A percentile compares a stretch with the other conserved stretches of the same genome.
Conservation (phyloP, 2,888 invertebrate species). For the Cephus pulcher region DNA sequence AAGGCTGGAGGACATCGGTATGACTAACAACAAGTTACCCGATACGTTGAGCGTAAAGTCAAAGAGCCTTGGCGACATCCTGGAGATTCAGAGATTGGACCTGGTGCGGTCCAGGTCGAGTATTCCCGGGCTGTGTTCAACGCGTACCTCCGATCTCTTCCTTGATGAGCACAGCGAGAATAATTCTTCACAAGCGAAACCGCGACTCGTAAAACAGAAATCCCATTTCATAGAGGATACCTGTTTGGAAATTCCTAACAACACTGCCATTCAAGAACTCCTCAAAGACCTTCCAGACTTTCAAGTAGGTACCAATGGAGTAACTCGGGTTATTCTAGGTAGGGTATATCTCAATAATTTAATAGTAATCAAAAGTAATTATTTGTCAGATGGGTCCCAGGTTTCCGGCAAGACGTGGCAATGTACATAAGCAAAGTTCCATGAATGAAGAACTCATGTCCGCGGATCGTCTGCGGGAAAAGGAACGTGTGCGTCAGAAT, state of each 20-base stretch:
- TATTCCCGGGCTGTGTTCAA: conserved; percentile 73
- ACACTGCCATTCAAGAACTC: conserved; percentile 76
- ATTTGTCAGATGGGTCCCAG: conserved; percentile 10
- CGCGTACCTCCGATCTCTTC: conserved; percentile 48
- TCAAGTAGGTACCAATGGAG: conserved; percentile 50
- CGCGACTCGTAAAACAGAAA: conserved; percentile 87
- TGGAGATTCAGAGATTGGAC: conserved; percentile 78
- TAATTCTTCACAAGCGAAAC: conserved; percentile 64
- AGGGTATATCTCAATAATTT: neutral
- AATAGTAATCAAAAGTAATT: neutral
- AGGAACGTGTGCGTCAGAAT: conserved; percentile 83
- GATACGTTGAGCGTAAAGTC: conserved; percentile 77
- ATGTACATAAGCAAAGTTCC: conserved; percentile 85
- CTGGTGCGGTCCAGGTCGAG: conserved; percentile 82
- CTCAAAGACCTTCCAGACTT: conserved; percentile 77
- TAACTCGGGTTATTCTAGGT: neutral
- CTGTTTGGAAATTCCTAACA: conserved; percentile 40
- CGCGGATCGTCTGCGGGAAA: conserved; percentile 84
- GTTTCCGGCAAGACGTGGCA: conserved; percentile 64
- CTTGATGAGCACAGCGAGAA: conserved; percentile 39
- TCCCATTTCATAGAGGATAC: conserved; percentile 79
- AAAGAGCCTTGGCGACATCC: conserved; percentile 85
- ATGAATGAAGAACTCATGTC: conserved; percentile 92
- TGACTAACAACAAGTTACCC: conserved; percentile 40
- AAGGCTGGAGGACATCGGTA: conserved; percentile 77